Evolutionary conservation across 2,113 vertebrate genomes (phyloP).

Genomic region (Cheirogaleus medius): DNA sequence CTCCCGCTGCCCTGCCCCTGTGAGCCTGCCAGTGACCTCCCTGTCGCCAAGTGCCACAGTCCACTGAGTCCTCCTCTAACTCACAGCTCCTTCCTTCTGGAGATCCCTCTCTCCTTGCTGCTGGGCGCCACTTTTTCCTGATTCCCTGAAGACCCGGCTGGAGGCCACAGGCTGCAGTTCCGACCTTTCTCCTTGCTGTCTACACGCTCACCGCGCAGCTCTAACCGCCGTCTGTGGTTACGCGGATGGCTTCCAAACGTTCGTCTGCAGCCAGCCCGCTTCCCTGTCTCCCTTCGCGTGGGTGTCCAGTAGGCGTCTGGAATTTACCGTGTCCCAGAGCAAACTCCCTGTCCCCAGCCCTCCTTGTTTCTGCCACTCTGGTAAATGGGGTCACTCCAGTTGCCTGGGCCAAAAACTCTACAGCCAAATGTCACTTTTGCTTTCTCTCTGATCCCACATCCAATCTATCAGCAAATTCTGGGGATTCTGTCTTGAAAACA

Average conservation of each 20-base stretch:
- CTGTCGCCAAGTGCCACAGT: fast-evolving
- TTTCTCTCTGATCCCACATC: background rate
- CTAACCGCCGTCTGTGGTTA: background rate
- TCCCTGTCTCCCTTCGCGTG: background rate
- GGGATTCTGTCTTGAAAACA: background rate
- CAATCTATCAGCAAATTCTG: background rate
- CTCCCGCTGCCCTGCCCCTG: fast-evolving
- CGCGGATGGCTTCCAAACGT: background rate
- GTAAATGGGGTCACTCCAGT: background rate
- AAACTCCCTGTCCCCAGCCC: background rate
- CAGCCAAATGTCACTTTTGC: background rate
- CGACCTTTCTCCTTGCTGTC: no score
- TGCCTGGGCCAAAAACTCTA: background rate
- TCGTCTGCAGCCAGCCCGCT: background rate
- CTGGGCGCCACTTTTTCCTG: background rate
- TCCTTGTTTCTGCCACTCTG: background rate
- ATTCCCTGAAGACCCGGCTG: background rate
- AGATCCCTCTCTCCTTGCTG: background rate
- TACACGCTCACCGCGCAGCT: background rate
- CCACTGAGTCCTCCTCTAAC: no score
- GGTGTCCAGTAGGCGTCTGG: background rate
- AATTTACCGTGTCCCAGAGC: background rate
- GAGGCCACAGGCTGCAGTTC: background rate
- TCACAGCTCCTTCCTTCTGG: background rate
- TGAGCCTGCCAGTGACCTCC: background rate